Conservation (phyloP, 1,140 invertebrate genomes). For the Eueides isabella region DNA sequence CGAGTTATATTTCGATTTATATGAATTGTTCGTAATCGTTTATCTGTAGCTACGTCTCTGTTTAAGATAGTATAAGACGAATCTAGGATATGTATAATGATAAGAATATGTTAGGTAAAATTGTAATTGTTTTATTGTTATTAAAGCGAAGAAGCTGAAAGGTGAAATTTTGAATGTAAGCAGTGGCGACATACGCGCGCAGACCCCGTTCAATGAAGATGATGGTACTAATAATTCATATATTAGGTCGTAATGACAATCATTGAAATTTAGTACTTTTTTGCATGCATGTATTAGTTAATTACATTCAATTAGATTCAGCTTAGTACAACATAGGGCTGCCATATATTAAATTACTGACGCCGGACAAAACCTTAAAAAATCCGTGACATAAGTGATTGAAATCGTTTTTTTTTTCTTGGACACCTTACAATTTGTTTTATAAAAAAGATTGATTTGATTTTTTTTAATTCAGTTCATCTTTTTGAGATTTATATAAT, state of each 20-base stretch:
- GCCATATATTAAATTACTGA: no score
- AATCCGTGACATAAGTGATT: no score
- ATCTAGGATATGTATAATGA: background rate
- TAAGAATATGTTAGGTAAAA: background rate
- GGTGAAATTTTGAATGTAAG: constrained; percentile 67
- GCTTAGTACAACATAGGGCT: background rate
- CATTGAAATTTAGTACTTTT: background rate
- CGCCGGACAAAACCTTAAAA: no score
- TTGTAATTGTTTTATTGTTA: constrained; percentile 61
- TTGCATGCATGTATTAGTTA: background rate
- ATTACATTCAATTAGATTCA: background rate
- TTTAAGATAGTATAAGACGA: background rate
- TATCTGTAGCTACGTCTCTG: background rate
- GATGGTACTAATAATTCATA: constrained; percentile 60
- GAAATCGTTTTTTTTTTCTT: no score
- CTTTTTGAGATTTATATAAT: no score
- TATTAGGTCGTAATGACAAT: background rate
- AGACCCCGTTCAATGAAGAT: constrained; percentile 62
- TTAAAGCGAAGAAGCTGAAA: constrained; percentile 78
- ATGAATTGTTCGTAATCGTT: background rate
- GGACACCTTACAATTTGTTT: no score
- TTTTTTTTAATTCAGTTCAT: no score
- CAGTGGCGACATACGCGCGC: constrained; percentile 58
- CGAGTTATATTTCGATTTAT: background rate
- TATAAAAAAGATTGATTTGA: no score